These are phyloP conservation scores for Thermophis baileyi DNA, from an alignment of 2,113 vertebrate species.

Conservation along the genomic window DNA sequence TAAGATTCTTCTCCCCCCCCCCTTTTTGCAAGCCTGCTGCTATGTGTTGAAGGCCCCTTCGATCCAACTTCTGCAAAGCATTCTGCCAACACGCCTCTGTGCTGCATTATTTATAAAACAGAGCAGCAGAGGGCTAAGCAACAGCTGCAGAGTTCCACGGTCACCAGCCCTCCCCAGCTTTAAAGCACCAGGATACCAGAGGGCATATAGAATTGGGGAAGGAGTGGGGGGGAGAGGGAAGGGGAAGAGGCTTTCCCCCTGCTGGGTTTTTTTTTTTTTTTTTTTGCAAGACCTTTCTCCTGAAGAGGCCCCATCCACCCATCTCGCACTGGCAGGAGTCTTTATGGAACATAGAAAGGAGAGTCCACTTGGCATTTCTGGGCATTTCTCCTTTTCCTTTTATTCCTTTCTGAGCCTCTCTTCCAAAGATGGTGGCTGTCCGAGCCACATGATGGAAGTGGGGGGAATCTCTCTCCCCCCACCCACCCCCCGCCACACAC, in stretches of 20 bases:
- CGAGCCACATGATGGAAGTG: background rate
- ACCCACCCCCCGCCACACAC: too few relatives aligned
- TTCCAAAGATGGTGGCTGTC: background rate
- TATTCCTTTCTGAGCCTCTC: background rate
- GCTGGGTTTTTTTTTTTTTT: background rate
- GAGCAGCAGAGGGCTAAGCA: slow-evolving; percentile 44
- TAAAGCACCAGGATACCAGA: slow-evolving; percentile 42
- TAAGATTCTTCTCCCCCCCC: background rate
- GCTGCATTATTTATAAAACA: slow-evolving; percentile 72
- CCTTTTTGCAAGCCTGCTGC: background rate
- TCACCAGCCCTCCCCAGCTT: slow-evolving; percentile 42
- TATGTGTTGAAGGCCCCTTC: slow-evolving; percentile 25
- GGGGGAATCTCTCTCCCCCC: too few relatives aligned
- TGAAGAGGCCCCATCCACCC: background rate
- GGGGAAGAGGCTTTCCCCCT: background rate
- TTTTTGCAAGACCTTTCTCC: background rate
- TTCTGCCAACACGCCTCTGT: slow-evolving; percentile 44
- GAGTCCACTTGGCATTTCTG: background rate
- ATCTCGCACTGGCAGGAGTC: background rate
- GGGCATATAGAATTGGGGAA: slow-evolving; percentile 41
- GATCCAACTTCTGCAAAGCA: slow-evolving; percentile 35
- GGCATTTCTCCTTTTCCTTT: background rate
- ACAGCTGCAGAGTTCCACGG: slow-evolving; percentile 58
- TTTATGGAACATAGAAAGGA: background rate
- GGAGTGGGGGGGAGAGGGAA: background rate